phyloP scores from a whole-genome alignment of 1,140 invertebrate species.

The Drosophila mauritiana region DNA sequence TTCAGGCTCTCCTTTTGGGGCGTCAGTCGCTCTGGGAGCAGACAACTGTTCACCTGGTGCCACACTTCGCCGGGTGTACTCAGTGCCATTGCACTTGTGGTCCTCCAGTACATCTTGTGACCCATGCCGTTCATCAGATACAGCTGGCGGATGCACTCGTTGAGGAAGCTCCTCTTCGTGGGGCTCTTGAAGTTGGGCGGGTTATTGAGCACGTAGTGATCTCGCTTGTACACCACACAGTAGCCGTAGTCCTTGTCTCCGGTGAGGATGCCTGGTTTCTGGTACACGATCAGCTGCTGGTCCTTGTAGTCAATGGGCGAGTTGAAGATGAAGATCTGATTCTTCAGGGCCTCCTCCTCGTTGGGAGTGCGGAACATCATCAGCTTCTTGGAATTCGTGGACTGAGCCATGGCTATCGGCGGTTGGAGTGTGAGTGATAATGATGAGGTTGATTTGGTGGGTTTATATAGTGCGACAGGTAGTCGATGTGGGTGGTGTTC shows the following conservation, averaged over 20 bases:
- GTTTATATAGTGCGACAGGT: conserved; percentile 46
- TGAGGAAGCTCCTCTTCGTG: conserved; percentile 62
- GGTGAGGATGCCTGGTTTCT: conserved; percentile 7
- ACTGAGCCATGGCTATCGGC: conserved; percentile 39
- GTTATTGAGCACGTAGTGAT: conserved; percentile 61
- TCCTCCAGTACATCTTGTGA: conserved; percentile 47
- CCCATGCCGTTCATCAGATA: conserved; percentile 56
- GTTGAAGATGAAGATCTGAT: conserved; percentile 55
- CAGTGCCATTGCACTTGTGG: conserved; percentile 11
- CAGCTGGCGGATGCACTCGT: conserved; percentile 69
- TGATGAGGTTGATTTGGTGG: background rate
- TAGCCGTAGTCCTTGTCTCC: conserved; percentile 38
- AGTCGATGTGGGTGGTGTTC: background rate
- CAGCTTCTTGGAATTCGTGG: conserved; percentile 22
- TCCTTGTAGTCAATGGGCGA: conserved; percentile 59
- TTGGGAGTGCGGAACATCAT: conserved; percentile 49
- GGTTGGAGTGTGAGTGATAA: conserved; percentile 29
- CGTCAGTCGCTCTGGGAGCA: conserved; percentile 34
- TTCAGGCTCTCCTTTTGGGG: conserved; percentile 28
- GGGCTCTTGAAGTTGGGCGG: conserved; percentile 60
- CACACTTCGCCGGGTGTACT: conserved; percentile 34
- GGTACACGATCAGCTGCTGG: conserved; percentile 60
- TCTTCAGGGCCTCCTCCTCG: conserved; percentile 21
- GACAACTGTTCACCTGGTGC: conserved; percentile 60
- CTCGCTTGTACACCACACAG: conserved; percentile 66